Percentiles rank a stretch among this genome's conserved stretches.
Conservation (phyloP, 2,797 vertebrate species). For the Platalea minor region DNA sequence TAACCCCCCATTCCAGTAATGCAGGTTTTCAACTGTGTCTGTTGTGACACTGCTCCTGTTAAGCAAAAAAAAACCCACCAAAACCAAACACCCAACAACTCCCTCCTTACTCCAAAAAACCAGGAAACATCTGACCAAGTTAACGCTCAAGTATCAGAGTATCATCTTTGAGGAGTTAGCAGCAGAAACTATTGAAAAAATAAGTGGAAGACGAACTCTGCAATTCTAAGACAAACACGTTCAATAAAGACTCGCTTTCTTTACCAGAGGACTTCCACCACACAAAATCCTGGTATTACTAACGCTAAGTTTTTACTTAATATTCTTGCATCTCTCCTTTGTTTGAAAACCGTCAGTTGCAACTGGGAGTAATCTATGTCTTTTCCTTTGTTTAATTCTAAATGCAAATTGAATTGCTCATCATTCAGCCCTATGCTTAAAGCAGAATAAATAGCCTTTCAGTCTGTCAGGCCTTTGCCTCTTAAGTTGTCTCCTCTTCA, state of each 20-base stretch:
- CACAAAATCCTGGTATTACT: neutral
- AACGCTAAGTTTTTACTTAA: neutral
- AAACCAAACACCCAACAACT: neutral
- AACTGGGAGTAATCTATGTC: neutral
- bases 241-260: neutral
- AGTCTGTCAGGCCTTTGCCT: neutral
- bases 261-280: neutral
- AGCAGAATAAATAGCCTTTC: neutral
- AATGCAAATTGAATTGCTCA: neutral
- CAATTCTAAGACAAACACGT: neutral
- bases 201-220: neutral
- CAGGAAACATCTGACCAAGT: neutral
- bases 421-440: neutral
- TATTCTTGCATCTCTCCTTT: neutral
- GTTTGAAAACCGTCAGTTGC: neutral
- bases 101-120: neutral
- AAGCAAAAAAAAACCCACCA: neutral
- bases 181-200: neutral
- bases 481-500: neutral
- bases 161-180: neutral
- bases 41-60: neutral
- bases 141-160: neutral
- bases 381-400: neutral
- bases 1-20: neutral
- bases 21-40: neutral